Evolutionary conservation across 2,888 invertebrate genomes (phyloP), one percentile per base, ranked within the genome.

Genomic region (Drosophila meridionalis): DNA sequence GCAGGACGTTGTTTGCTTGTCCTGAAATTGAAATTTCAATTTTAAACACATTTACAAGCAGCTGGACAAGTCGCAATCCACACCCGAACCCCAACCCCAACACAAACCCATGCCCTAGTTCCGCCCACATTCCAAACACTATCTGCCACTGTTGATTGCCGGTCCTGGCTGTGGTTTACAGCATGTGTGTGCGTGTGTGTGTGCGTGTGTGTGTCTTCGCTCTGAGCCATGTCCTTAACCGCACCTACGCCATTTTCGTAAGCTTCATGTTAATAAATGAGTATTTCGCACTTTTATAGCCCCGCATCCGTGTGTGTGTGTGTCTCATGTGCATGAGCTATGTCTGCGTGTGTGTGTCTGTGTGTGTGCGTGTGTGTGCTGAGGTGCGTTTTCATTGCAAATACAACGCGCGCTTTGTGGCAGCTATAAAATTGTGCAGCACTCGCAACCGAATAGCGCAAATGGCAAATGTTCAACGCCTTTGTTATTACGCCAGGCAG

Each of bases 251-350:
- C 61, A 82, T 82, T 82, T 80, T 77, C 80, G 73, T 78, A 78
- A 82, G 82, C 82, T 78, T 80, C 82, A 80, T 80, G 82, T 79
- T 83, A 82, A 82, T 83, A 83, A 83, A 82, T 83, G 82, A 80
- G 80, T 69, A 76, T 78, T 80, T 80, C 82, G 76, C 80, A 80
- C 80, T 83, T 78, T 83, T 82, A 83, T 83, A 69, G 82, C 80
- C 52, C 30, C 48, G 50, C 67, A 66, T 65, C 9, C 69, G 63
- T 63, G 40, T 70, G 42, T 58, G 14, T 43, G 11, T 53, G 34
- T 52, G 8, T 55, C 12, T 53, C 11, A 14, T 45, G 45, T 58
- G 58, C 34, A 58, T 58, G 58, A 57, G 57, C 58, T 34, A 36
- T 62, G 43, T 34, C 11, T 60, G 34, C 32, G 30, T 57, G 58